These are phyloP conservation scores for Yponomeuta plumbellus DNA, from an alignment of 2,888 invertebrate species.

Conservation along the genomic window DNA sequence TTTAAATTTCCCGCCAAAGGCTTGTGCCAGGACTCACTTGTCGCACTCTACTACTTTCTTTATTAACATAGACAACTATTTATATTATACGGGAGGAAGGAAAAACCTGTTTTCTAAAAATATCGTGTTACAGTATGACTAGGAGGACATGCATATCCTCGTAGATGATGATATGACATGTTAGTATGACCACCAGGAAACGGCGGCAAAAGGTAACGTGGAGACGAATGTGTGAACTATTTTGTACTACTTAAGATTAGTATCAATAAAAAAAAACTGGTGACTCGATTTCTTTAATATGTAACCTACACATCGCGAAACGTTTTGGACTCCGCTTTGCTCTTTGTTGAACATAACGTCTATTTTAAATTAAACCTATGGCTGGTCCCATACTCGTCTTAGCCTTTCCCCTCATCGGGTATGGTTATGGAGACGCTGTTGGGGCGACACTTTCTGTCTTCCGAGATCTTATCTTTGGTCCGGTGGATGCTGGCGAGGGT, in stretches of 20 bases:
- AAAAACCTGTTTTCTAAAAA: too few relatives aligned
- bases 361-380: slow-evolving; percentile 30
- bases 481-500: slow-evolving; percentile 34
- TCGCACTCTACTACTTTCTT: too few relatives aligned
- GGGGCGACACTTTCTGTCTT: slow-evolving; percentile 43
- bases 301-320: neutral
- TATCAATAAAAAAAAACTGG: neutral
- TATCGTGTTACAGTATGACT: too few relatives aligned
- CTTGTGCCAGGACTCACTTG: too few relatives aligned
- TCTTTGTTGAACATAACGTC: slow-evolving; percentile 38
- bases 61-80: too few relatives aligned
- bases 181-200: too few relatives aligned
- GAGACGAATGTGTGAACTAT: neutral
- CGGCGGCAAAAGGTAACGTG: neutral
- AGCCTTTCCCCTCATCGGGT: slow-evolving; percentile 76
- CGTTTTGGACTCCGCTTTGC: slow-evolving; percentile 23
- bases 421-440: slow-evolving; percentile 77
- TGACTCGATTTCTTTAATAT: neutral
- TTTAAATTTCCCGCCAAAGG: too few relatives aligned
- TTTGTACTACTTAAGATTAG: slow-evolving; percentile 7
- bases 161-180: too few relatives aligned
- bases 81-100: too few relatives aligned
- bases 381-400: slow-evolving; percentile 35
- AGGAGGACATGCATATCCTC: too few relatives aligned
- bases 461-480: slow-evolving; percentile 29